Evolutionary conservation across 1,140 invertebrate genomes (phyloP).

Genomic region (Rhagoletis pomonella): DNA sequence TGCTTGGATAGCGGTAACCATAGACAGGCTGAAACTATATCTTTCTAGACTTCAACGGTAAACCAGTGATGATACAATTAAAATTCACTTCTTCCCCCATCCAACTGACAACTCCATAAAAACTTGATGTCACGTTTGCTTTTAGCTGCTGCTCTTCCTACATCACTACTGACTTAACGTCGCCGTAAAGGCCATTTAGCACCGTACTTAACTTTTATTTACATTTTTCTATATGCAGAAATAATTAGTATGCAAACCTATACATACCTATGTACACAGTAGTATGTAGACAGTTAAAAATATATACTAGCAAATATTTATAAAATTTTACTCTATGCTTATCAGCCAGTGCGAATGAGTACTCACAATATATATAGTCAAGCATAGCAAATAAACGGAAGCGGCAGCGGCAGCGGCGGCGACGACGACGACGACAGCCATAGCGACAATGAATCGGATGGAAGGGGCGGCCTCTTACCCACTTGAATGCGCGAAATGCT

Average conservation of each 20-base stretch:
- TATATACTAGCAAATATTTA: neutral
- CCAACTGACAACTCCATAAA: neutral
- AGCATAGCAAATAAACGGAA: no score
- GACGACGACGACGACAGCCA: neutral
- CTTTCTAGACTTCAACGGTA: no score
- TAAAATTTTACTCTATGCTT: neutral
- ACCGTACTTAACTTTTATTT: neutral
- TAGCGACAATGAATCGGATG: neutral
- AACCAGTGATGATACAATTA: no score
- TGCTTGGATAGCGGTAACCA: no score
- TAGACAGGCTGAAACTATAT: no score
- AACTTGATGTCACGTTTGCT: neutral
- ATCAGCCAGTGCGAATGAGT: conserved; percentile 23
- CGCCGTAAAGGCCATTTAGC: conserved; percentile 5
- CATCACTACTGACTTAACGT: neutral
- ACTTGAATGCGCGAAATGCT: conserved; percentile 39
- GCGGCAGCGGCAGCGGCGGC: no score
- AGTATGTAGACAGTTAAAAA: neutral
- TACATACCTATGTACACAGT: neutral
- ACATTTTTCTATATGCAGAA: neutral
- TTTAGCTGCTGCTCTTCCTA: neutral
- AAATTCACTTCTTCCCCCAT: neutral
- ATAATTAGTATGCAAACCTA: neutral
- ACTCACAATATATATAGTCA: neutral
- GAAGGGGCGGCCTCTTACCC: neutral